A percentile compares a stretch with the other conserved stretches of the same genome.
phyloP scores from a whole-genome alignment of 2,113 vertebrate genomes.

The Ceratotherium simum region DNA sequence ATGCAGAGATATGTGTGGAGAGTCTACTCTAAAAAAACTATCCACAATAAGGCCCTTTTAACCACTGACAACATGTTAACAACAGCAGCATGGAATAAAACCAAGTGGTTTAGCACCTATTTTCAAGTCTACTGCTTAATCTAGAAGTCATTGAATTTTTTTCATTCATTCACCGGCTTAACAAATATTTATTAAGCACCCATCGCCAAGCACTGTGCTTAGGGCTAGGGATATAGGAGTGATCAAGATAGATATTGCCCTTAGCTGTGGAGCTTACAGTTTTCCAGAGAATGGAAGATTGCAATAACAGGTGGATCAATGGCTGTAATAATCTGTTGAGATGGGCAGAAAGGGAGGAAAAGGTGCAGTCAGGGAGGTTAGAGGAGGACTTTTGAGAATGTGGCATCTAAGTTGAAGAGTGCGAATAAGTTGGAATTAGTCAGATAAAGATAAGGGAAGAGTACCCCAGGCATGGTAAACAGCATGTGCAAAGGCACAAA shows the following conservation, averaged over 20 bases:
- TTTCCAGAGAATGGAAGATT: not conserved
- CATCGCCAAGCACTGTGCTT: not conserved
- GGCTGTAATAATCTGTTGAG: not conserved
- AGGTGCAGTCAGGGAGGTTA: fast-evolving
- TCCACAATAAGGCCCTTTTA: not conserved
- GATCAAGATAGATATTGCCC: not conserved
- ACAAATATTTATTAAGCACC: not conserved
- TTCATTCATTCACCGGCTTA: not conserved
- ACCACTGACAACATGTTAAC: not conserved
- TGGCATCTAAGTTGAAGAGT: not conserved
- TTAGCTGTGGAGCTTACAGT: not conserved
- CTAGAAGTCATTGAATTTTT: not conserved
- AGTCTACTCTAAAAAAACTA: not conserved
- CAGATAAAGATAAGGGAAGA: not conserved
- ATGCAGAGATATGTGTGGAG: not conserved
- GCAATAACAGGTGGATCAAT: not conserved
- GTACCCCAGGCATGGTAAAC: not conserved
- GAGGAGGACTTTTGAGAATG: not conserved
- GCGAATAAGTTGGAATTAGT: not conserved
- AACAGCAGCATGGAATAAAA: not conserved
- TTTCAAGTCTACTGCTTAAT: not conserved
- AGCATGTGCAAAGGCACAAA: not conserved
- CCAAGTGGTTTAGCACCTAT: not conserved
- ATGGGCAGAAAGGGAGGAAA: not conserved
- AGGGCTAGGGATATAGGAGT: not conserved